phyloP scores from a whole-genome alignment of 2,113 vertebrate species.

The Misgurnus mizolepis region DNA sequence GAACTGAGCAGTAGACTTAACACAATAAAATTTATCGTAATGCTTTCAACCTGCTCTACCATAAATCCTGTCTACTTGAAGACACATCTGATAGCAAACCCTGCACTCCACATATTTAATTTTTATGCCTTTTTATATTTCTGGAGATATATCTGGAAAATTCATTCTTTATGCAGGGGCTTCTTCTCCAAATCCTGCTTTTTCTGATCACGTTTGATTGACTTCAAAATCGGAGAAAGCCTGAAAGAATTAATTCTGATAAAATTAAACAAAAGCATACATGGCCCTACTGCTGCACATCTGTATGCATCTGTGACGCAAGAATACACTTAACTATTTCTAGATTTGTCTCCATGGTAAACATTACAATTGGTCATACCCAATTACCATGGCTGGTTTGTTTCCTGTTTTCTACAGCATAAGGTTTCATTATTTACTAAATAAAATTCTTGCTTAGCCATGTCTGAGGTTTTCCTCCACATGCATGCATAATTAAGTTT shows the following conservation, averaged over 20 bases:
- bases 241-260: not conserved
- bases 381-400: conserved; percentile 7
- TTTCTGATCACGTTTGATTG: not conserved
- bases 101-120: conserved; percentile 24
- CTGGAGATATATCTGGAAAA: not conserved
- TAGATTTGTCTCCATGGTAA: conserved; percentile 7
- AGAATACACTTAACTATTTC: not conserved
- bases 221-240: not conserved
- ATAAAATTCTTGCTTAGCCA: not conserved
- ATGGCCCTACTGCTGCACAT: not conserved
- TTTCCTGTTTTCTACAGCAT: conserved; percentile 32
- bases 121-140: not conserved
- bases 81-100: not conserved
- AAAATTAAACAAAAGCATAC: not conserved
- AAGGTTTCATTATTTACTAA: not conserved
- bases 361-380: conserved; percentile 10
- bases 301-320: not conserved
- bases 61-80: not conserved
- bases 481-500: not conserved
- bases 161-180: not conserved
- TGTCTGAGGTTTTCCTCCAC: not conserved
- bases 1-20: conserved; percentile 24
- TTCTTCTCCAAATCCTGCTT: not conserved
- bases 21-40: not conserved
- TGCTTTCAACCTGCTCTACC: conserved; percentile 1